Percentiles rank a stretch among this genome's conserved stretches.
Evolutionary conservation across 2,113 vertebrate genomes (phyloP).

Genomic region (Podocnemis expansa): DNA sequence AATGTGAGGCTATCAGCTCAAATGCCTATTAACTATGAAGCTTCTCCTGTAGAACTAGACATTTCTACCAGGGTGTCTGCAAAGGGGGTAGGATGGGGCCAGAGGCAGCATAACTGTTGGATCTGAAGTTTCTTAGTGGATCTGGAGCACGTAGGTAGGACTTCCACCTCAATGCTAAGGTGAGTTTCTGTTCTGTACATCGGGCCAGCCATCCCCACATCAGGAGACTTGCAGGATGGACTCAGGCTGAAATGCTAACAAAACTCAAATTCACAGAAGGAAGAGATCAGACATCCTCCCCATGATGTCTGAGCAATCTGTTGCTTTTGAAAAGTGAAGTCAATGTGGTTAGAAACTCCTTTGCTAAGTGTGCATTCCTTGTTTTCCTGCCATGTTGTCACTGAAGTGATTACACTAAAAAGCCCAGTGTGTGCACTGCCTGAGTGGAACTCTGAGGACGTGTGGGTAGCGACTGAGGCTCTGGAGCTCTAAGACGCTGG

Average conservation of each 20-base stretch:
- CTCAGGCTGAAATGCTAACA: neutral
- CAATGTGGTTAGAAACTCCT: neutral
- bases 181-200: neutral
- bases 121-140: neutral
- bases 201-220: neutral
- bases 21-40: neutral
- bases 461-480: neutral
- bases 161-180: too few relatives aligned
- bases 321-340: neutral
- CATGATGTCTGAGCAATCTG: neutral
- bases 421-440: neutral
- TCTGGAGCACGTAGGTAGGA: neutral
- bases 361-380: neutral
- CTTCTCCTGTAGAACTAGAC: rapidly evolving
- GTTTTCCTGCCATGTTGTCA: neutral
- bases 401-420: neutral
- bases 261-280: neutral
- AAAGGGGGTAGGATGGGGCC: too few relatives aligned
- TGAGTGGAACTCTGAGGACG: neutral
- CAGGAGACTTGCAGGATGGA: neutral
- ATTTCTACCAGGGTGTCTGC: neutral
- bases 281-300: neutral
- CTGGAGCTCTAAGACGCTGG: neutral
- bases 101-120: neutral
- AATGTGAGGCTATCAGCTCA: neutral